A percentile compares a stretch with the other conserved stretches of the same genome.
Evolutionary conservation across 2,113 vertebrate genomes (phyloP).

Genomic region (Hippocampus comes): DNA sequence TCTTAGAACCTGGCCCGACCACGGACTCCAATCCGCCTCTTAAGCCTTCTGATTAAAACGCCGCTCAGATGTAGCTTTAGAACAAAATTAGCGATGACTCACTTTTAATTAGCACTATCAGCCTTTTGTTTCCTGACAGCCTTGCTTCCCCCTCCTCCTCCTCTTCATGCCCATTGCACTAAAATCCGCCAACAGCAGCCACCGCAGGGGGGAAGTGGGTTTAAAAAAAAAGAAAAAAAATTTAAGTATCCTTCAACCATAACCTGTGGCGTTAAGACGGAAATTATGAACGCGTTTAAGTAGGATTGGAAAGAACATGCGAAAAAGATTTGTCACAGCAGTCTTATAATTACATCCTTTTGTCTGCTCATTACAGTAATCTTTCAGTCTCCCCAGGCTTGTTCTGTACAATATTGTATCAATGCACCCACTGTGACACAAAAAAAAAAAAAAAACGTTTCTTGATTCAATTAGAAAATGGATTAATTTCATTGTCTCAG

Average conservation of each 20-base stretch:
- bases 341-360: background rate
- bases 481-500: background rate
- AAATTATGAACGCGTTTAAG: background rate
- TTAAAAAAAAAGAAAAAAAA: background rate
- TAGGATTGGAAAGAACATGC: background rate
- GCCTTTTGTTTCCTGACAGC: conserved; percentile 4
- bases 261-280: background rate
- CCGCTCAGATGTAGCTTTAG: background rate
- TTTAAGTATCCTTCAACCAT: background rate
- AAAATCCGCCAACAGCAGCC: background rate
- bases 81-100: conserved; percentile 1
- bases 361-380: conserved; percentile 1
- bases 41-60: conserved; percentile 5
- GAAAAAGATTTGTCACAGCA: background rate
- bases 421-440: background rate
- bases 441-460: too few species aligned
- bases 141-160: background rate
- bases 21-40: background rate
- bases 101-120: conserved; percentile 9
- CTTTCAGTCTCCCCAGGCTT: background rate
- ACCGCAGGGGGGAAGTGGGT: background rate
- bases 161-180: background rate
- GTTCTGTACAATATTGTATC: background rate
- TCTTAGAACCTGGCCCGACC: background rate
- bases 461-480: background rate